Base-by-base conservation (phyloP, 2,797 vertebrate species). In the Danio kyathit region DNA sequence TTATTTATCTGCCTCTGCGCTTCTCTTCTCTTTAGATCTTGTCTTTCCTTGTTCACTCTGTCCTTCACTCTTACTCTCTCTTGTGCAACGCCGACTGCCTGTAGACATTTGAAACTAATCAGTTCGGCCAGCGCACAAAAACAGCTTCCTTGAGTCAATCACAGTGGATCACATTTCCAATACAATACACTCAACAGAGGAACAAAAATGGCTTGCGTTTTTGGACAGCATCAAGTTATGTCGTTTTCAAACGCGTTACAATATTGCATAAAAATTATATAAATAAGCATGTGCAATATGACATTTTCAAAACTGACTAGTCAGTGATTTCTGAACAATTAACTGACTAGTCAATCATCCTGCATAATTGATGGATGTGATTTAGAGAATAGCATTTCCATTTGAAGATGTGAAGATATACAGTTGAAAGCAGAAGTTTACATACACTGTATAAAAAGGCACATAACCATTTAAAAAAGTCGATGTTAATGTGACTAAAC, bases 81-180 rank as follows among this genome's bases (percentile, higher is more conserved):
- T 56, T 13, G 70, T 57, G 40, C 56, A 52, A 29, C 54, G 13
- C 51, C 16, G 48, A 54, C 73, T 71, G 49, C 43, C 52, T 48
- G 1, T 17, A 67, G 7, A 46, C 38, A 67, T 79, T 67, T 41
- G 7, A 57, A 57, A 51, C 14, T 12, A 67, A 69, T 78, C 65
- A 59, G 19, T 60, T 38, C 5, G 13, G 21, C 65, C 79, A 81
- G 59, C 51, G 29, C 29, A 74, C 61, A 59, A 51, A 63, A 64
- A 60, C 60, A 73, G 48, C 56, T 70, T 21, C 14, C 43, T 59
- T 70, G 19, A 10, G 21, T 43, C 71, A 59, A 43, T 60, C 71
- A 60, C 14, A 29, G 8, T 46, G 64, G 13, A 54, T 76, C 21
- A 17, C 1, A 21, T 54, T 65, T 76, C 17, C 61, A 52, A 52